Evolutionary conservation across 1,140 invertebrate genomes (phyloP).

Genomic region (Drosophila subpulchrella): DNA sequence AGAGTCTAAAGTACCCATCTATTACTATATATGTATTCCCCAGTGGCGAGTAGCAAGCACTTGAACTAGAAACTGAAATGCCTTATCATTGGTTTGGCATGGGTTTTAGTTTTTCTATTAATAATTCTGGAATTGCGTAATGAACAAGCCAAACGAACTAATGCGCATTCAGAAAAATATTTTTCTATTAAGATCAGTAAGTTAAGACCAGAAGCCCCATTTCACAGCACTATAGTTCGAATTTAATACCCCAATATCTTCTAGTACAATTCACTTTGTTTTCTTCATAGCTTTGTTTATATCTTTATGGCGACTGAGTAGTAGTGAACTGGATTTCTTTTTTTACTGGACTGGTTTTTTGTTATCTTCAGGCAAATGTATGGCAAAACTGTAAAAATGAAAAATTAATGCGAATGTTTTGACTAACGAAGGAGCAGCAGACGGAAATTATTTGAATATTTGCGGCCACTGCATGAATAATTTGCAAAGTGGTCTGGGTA

Average conservation of each 20-base stretch:
- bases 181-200: not conserved
- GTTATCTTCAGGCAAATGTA: slow-evolving; percentile 26
- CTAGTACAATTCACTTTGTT: slow-evolving; percentile 10
- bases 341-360: slow-evolving; percentile 32
- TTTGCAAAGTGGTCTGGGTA: slow-evolving; percentile 9
- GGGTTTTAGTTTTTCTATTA: slow-evolving; percentile 3
- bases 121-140: slow-evolving; percentile 1
- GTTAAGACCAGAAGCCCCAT: not conserved
- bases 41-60: slow-evolving; percentile 21
- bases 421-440: slow-evolving; percentile 7
- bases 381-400: slow-evolving; percentile 21
- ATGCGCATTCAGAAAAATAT: not conserved
- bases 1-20: slow-evolving; percentile 62
- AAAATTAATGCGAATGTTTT: slow-evolving; percentile 20
- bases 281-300: slow-evolving; percentile 45
- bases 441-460: slow-evolving; percentile 39
- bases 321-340: slow-evolving; percentile 41
- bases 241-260: not conserved
- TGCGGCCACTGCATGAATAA: slow-evolving; percentile 17
- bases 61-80: slow-evolving; percentile 45
- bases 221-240: not conserved
- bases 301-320: slow-evolving; percentile 28
- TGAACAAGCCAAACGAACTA: not conserved
- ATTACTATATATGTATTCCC: slow-evolving; percentile 5
- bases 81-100: slow-evolving; percentile 46